phyloP scores from a whole-genome alignment of 2,888 invertebrate genomes.

The Pteria penguin region DNA sequence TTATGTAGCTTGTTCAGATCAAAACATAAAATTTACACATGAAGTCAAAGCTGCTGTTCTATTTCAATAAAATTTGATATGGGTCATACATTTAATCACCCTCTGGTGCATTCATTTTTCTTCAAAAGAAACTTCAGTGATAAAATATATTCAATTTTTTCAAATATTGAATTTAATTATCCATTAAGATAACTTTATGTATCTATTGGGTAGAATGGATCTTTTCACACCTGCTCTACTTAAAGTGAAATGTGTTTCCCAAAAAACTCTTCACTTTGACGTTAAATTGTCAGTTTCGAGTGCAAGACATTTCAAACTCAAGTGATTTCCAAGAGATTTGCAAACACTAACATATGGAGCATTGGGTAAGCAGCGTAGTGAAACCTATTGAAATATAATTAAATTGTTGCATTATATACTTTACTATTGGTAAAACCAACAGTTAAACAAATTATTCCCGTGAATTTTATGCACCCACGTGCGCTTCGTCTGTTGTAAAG shows the following conservation, averaged over 20 bases:
- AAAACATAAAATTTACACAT: too few relatives aligned
- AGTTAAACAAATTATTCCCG: too few relatives aligned
- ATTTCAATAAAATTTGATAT: background rate
- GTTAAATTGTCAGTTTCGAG: background rate
- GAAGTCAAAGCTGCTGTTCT: too few relatives aligned
- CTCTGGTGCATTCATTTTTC: background rate
- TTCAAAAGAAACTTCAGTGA: background rate
- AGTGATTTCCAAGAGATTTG: background rate
- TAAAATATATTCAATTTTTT: background rate
- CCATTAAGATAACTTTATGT: background rate
- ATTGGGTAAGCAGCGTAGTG: background rate
- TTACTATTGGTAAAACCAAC: too few relatives aligned
- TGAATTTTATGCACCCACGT: too few relatives aligned
- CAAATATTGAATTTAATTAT: background rate
- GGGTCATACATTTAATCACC: background rate
- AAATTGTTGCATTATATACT: too few relatives aligned
- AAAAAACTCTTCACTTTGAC: background rate
- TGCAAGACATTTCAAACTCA: background rate
- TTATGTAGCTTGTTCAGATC: too few relatives aligned
- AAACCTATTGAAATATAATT: too few relatives aligned
- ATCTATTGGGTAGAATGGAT: background rate
- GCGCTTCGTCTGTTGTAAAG: too few relatives aligned
- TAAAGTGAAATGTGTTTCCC: background rate
- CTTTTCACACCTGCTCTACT: background rate
- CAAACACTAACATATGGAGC: background rate